Evolutionary conservation across 2,113 vertebrate genomes (phyloP).

Genomic region (Aspiorhynchus laticeps): DNA sequence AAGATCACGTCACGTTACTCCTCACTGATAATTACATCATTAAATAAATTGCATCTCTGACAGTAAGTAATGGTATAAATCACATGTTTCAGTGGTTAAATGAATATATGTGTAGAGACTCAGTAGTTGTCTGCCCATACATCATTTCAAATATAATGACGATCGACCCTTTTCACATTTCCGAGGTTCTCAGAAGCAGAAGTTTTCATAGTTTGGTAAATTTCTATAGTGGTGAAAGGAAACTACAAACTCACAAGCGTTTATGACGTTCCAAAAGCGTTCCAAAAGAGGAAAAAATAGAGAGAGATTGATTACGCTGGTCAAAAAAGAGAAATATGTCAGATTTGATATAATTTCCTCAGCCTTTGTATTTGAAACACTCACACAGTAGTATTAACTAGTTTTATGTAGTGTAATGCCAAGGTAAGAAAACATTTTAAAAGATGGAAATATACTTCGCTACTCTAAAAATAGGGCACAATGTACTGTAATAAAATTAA

Average conservation of each 20-base stretch:
- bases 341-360: too few species aligned
- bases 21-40: slow-evolving; percentile 31
- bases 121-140: neutral
- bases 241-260: neutral
- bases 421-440: too few species aligned
- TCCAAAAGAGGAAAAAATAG: too few species aligned
- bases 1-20: slow-evolving; percentile 20
- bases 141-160: slow-evolving; percentile 7
- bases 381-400: too few species aligned
- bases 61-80: slow-evolving; percentile 29
- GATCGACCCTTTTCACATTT: neutral
- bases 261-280: too few species aligned
- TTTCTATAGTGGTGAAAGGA: neutral
- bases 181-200: neutral
- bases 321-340: too few species aligned
- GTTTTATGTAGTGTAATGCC: too few species aligned
- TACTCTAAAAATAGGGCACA: too few species aligned
- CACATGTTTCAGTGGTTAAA: slow-evolving; percentile 19
- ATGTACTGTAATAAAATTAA: too few species aligned
- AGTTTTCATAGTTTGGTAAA: neutral
- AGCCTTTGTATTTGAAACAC: too few species aligned
- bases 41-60: slow-evolving; percentile 36
- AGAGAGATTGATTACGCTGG: too few species aligned
- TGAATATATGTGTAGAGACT: neutral
- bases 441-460: too few species aligned